phyloP scores from a whole-genome alignment of 2,113 vertebrate genomes.

The Lipotes vexillifer region DNA sequence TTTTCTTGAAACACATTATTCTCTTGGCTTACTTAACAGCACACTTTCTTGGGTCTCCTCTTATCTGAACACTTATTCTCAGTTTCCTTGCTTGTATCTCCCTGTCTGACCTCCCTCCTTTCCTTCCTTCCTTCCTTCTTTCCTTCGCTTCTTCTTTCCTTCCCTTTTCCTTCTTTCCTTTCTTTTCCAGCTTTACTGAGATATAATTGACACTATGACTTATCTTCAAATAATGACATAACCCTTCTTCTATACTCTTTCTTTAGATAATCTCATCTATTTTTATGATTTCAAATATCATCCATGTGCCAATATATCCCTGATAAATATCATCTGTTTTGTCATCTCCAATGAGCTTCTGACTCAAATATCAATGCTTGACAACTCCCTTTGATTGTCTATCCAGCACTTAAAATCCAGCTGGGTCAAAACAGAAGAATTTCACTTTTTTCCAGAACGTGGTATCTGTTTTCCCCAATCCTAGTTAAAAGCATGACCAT shows the following conservation, averaged over 20 bases:
- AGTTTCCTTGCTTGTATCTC: neutral
- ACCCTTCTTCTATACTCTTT: neutral
- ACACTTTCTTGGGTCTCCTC: neutral
- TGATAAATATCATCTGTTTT: neutral
- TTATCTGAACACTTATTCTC: neutral
- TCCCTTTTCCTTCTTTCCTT: no score
- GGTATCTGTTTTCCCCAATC: neutral
- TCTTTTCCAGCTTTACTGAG: no score
- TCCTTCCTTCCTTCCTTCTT: no score
- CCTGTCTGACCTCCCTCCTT: neutral
- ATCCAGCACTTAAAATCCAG: neutral
- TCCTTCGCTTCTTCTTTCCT: no score
- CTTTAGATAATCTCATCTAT: neutral
- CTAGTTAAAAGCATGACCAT: neutral
- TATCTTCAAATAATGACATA: neutral
- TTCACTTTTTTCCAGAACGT: neutral
- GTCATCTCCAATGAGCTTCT: neutral
- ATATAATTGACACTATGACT: no score
- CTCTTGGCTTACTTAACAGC: neutral
- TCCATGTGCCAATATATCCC: neutral
- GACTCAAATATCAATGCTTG: neutral
- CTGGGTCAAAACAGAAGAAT: neutral
- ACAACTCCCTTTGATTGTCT: neutral
- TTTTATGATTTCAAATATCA: neutral
- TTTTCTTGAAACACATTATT: neutral